phyloP scores from a whole-genome alignment of 2,888 invertebrate species.

The Apodemia mormo region DNA sequence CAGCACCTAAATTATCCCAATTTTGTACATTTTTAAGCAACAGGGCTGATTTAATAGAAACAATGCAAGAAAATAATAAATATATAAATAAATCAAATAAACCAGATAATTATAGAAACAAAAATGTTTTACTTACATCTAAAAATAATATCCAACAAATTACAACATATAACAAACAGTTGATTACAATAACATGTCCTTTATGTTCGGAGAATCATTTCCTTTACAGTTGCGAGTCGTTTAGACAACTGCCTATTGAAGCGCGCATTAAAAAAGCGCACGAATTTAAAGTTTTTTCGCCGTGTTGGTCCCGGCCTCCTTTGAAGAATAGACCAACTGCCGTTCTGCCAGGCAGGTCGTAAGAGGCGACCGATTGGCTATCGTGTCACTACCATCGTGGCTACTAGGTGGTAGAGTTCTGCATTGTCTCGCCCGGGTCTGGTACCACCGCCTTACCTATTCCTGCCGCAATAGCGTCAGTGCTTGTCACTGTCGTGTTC shows the following conservation, averaged over 20 bases:
- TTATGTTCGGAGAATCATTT: slow-evolving; percentile 28
- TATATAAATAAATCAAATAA: neutral
- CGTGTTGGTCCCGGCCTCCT: too few relatives aligned
- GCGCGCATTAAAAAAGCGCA: slow-evolving; percentile 28
- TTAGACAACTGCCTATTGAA: slow-evolving; percentile 28
- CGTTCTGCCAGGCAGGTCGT: too few relatives aligned
- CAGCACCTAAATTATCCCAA: neutral
- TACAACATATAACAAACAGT: neutral
- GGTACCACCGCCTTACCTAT: too few relatives aligned
- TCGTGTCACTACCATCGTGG: too few relatives aligned
- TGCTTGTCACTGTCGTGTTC: too few relatives aligned
- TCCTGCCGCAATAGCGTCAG: too few relatives aligned
- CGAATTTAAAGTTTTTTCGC: slow-evolving; percentile 25
- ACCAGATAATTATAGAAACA: neutral
- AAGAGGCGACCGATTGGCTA: too few relatives aligned
- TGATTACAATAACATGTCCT: slow-evolving; percentile 20
- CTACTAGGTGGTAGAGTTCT: too few relatives aligned
- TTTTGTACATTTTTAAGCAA: slow-evolving; percentile 21
- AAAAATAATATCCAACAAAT: neutral
- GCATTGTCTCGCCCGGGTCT: too few relatives aligned
- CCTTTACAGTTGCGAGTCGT: slow-evolving; percentile 31
- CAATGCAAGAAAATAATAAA: slow-evolving; percentile 15
- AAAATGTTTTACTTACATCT: slow-evolving; percentile 10
- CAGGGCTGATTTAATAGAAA: slow-evolving; percentile 24
- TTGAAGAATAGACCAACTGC: too few relatives aligned